Evolutionary conservation across 2,797 vertebrate genomes (phyloP).

Genomic region (Anas georgica): DNA sequence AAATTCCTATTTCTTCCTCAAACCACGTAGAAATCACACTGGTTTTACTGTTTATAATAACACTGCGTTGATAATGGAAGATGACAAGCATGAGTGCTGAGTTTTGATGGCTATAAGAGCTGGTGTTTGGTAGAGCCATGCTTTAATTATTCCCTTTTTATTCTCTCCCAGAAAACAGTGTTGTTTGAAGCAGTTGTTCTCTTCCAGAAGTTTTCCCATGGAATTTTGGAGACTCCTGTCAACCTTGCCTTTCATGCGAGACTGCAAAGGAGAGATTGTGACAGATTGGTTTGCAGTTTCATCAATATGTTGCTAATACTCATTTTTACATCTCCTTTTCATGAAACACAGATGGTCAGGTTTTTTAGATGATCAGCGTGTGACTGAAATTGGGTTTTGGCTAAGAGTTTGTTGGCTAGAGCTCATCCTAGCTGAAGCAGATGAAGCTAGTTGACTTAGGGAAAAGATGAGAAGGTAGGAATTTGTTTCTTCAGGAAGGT

Average conservation of each 20-base stretch:
- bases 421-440: background rate
- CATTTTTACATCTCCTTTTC: conserved; percentile 56
- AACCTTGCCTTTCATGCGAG: conserved; percentile 47
- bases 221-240: conserved; percentile 35
- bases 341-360: conserved; percentile 64
- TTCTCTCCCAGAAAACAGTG: background rate
- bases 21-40: background rate
- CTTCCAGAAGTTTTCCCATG: conserved; percentile 40
- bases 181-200: conserved; percentile 39
- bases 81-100: background rate
- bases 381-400: conserved; percentile 54
- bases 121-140: background rate
- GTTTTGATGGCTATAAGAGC: background rate
- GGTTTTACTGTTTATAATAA: background rate
- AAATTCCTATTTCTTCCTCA: background rate
- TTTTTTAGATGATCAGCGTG: conserved; percentile 50
- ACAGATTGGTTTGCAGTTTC: conserved; percentile 64
- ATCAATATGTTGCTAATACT: conserved; percentile 66
- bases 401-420: conserved; percentile 36
- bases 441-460: conserved; percentile 16
- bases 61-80: rapidly evolving
- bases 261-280: conserved; percentile 56
- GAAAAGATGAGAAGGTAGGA: background rate
- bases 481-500: background rate
- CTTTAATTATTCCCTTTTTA: conserved; percentile 15